Conservation (phyloP, 2,888 invertebrate species). For the Drepana falcataria region DNA sequence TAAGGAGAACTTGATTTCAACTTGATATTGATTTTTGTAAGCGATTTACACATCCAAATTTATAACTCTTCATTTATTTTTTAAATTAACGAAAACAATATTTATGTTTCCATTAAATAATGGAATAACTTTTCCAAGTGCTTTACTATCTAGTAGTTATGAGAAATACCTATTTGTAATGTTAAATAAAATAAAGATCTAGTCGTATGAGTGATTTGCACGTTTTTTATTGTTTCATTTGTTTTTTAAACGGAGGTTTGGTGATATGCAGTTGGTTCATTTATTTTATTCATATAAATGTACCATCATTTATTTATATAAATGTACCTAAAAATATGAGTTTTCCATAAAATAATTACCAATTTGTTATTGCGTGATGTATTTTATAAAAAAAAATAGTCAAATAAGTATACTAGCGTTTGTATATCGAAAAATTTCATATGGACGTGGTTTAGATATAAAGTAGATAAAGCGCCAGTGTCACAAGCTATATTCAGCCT, state of each 20-base stretch:
- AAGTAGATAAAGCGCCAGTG: constrained; percentile 43
- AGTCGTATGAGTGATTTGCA: constrained; percentile 70
- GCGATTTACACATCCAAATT: not conserved
- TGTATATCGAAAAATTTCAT: constrained; percentile 65
- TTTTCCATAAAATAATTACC: constrained; percentile 44
- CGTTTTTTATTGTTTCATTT: constrained; percentile 38
- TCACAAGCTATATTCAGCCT: constrained; percentile 28
- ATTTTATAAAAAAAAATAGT: constrained; percentile 54
- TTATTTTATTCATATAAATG: not conserved
- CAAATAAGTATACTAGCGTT: constrained; percentile 67
- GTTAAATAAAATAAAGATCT: constrained; percentile 64
- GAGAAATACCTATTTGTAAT: constrained; percentile 70
- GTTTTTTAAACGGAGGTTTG: constrained; percentile 10
- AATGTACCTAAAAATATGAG: not conserved
- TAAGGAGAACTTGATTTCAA: constrained; percentile 36
- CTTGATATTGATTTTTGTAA: not conserved
- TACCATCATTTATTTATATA: not conserved
- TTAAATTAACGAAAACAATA: constrained; percentile 15
- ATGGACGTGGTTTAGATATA: constrained; percentile 56
- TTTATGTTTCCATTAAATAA: constrained; percentile 45
- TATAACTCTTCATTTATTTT: not conserved
- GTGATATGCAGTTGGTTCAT: no score
- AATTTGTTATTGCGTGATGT: constrained; percentile 68
- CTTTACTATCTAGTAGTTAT: constrained; percentile 78
- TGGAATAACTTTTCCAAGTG: constrained; percentile 75